A percentile compares a stretch with the other conserved stretches of the same genome.
Conservation (phyloP, 2,113 vertebrate genomes). For the Orientallactaga bullata region DNA sequence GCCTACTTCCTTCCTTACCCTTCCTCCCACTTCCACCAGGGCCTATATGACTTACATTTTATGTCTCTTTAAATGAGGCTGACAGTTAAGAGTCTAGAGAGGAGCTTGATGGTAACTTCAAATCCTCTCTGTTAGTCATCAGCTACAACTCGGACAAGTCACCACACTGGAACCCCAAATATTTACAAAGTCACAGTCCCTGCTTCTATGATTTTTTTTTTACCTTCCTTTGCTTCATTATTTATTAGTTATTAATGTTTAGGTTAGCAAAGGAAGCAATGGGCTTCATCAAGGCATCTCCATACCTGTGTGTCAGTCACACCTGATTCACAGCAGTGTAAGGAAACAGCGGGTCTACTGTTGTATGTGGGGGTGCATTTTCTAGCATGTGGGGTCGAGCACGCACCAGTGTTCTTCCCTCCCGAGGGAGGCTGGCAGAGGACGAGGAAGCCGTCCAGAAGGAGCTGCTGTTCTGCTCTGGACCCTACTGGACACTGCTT, state of each 20-base stretch:
- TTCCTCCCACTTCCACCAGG: too few species aligned
- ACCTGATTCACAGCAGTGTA: too few species aligned
- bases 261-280: background rate
- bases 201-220: background rate
- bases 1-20: too few species aligned
- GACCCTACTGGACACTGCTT: background rate
- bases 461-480: too few species aligned
- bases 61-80: background rate
- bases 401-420: background rate
- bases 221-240: background rate
- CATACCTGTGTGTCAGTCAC: too few species aligned
- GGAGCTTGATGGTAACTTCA: fast-evolving
- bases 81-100: fast-evolving
- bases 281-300: too few species aligned
- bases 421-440: fast-evolving
- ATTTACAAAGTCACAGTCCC: background rate
- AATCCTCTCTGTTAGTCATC: too few species aligned
- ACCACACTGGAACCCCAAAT: fast-evolving
- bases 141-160: fast-evolving
- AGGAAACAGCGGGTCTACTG: background rate
- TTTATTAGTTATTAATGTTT: background rate
- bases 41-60: fast-evolving
- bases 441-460: fast-evolving
- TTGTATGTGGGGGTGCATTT: background rate
- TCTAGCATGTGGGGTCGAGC: background rate